Conservation (phyloP, 1,140 invertebrate genomes). For the Schlechtendalia chinensis region DNA sequence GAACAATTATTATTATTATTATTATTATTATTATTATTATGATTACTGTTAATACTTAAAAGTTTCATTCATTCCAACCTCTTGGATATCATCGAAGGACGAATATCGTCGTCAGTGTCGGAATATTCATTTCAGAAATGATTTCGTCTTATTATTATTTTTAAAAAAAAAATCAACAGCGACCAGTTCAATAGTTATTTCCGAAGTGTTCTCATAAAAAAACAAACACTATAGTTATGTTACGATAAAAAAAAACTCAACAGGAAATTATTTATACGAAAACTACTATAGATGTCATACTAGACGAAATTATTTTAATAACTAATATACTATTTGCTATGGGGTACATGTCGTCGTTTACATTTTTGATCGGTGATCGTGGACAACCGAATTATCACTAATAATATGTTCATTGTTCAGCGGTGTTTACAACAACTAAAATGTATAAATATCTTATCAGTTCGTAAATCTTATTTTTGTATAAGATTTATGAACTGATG, state of each 20-base stretch:
- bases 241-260: neutral
- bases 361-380: no score
- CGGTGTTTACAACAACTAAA: no score
- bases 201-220: neutral
- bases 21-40: neutral
- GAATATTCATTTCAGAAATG: neutral
- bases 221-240: neutral
- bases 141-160: neutral
- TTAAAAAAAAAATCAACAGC: neutral
- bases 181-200: neutral
- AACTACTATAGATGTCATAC: neutral
- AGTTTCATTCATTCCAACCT: slow-evolving; percentile 20
- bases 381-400: no score
- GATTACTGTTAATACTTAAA: slow-evolving; percentile 1
- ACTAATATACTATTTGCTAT: no score
- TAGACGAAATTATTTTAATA: neutral
- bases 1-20: slow-evolving; percentile 7
- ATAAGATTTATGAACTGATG: no score
- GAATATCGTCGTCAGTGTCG: neutral
- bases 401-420: no score
- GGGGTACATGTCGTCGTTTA: no score
- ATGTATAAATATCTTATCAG: no score
- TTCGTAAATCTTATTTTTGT: no score
- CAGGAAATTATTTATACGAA: slow-evolving; percentile 4
- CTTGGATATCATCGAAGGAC: neutral